These are phyloP conservation scores for Heliconius congener DNA, from an alignment of 1,140 invertebrate genomes.

Conservation along the genomic window DNA sequence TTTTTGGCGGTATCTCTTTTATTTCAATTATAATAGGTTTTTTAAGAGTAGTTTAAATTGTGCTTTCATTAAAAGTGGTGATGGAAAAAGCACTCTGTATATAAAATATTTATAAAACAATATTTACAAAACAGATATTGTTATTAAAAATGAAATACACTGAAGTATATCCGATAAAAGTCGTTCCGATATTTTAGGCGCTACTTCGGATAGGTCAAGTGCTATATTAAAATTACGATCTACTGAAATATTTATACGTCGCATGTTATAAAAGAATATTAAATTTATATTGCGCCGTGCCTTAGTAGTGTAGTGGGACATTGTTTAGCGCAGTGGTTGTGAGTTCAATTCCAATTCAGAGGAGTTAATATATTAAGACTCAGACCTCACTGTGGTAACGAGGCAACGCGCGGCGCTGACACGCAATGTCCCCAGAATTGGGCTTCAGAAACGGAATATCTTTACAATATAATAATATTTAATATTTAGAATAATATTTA, in stretches of 20 bases:
- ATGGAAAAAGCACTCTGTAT: too few species aligned
- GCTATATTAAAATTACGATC: constrained; percentile 8
- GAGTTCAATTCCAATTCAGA: background rate
- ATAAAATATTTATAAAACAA: background rate
- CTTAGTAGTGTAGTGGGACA: background rate
- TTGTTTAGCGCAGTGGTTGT: background rate
- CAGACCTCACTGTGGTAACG: background rate
- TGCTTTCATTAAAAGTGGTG: too few species aligned
- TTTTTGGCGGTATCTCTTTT: too few species aligned
- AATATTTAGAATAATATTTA: too few species aligned
- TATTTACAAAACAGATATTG: background rate
- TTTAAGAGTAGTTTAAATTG: too few species aligned
- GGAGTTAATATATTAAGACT: background rate
- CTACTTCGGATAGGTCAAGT: constrained; percentile 15
- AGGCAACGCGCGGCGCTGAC: background rate
- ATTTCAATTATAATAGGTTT: too few species aligned
- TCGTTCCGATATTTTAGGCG: constrained; percentile 4
- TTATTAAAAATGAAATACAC: constrained; percentile 5
- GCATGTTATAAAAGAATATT: constrained; percentile 9
- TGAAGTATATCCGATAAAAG: background rate
- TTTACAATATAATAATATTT: background rate
- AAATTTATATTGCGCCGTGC: background rate
- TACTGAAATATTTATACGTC: constrained; percentile 5
- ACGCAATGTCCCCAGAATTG: background rate
- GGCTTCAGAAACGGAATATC: background rate